Percentiles rank a stretch among this genome's conserved stretches.
These are phyloP conservation scores for Lasioglossum pauxillum DNA, from an alignment of 2,888 invertebrate genomes.

Conservation along the genomic window DNA sequence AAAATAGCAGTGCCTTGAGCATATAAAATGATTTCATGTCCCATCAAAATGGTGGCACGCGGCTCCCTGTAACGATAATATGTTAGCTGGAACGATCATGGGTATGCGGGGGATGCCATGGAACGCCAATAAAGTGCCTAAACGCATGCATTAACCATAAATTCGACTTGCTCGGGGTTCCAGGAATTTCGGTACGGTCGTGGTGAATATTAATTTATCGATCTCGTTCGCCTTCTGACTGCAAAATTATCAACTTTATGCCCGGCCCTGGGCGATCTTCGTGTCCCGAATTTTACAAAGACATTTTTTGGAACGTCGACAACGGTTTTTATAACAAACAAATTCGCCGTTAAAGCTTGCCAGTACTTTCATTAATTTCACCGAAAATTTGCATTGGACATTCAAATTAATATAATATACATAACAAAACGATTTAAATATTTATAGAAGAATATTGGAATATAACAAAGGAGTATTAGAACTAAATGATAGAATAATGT, in stretches of 20 bases:
- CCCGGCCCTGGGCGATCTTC: background rate
- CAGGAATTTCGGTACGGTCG: conserved; percentile 26
- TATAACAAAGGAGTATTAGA: background rate
- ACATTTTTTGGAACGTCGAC: background rate
- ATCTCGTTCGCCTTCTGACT: background rate
- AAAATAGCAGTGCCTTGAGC: background rate
- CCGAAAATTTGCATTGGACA: background rate
- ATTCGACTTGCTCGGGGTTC: conserved; percentile 23
- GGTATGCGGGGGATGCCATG: background rate
- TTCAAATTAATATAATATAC: background rate
- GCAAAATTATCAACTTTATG: conserved; percentile 4
- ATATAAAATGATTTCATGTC: conserved; percentile 24
- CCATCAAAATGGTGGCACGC: conserved; percentile 4
- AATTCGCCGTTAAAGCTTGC: background rate
- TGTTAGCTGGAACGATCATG: conserved; percentile 29
- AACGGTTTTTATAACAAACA: too few relatives aligned
- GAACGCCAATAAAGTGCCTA: conserved; percentile 46
- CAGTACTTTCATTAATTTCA: background rate
- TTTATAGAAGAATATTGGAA: background rate
- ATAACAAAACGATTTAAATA: background rate
- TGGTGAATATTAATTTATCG: conserved; percentile 38
- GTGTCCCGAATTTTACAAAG: background rate
- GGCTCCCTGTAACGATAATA: conserved; percentile 28
- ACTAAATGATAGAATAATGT: background rate
- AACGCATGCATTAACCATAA: conserved; percentile 30